A percentile compares a stretch with the other conserved stretches of the same genome.
phyloP scores from a whole-genome alignment of 1,140 invertebrate genomes.

The Trichonephila clavata region DNA sequence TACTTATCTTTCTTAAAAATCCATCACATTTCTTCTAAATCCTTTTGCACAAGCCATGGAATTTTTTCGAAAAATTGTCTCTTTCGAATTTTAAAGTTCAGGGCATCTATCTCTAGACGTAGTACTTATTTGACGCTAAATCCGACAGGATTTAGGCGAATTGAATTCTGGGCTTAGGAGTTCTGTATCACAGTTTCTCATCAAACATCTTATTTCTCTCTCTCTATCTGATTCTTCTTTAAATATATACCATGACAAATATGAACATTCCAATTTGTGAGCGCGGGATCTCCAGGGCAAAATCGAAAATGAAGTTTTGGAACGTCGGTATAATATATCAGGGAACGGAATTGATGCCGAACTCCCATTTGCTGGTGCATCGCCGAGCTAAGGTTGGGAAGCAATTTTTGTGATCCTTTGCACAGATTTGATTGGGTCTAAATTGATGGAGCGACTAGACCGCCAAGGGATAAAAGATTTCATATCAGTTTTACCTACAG shows the following conservation, averaged over 20 bases:
- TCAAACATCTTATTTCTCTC: not conserved
- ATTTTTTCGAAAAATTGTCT: not conserved
- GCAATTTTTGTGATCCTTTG: conserved; percentile 8
- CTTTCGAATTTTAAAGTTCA: conserved; percentile 9
- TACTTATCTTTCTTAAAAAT: not conserved
- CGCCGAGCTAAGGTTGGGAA: not conserved
- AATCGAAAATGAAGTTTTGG: not conserved
- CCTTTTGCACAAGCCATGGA: not conserved
- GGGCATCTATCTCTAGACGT: not conserved
- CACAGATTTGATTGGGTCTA: not conserved
- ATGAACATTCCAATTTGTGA: conserved; percentile 34
- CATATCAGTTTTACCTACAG: conserved; percentile 16
- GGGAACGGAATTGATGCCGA: not conserved
- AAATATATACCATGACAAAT: not conserved
- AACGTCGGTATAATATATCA: not conserved
- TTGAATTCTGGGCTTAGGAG: not conserved
- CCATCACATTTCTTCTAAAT: not conserved
- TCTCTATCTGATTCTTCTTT: not conserved
- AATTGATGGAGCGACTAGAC: not conserved
- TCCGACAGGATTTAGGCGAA: conserved; percentile 3
- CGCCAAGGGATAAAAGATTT: not conserved
- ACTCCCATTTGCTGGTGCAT: not conserved
- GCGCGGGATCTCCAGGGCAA: not conserved
- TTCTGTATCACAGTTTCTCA: not conserved
- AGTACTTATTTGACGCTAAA: conserved; percentile 5